phyloP scores from a whole-genome alignment of 2,113 vertebrate species.

The Tachysurus fulvidraco region DNA sequence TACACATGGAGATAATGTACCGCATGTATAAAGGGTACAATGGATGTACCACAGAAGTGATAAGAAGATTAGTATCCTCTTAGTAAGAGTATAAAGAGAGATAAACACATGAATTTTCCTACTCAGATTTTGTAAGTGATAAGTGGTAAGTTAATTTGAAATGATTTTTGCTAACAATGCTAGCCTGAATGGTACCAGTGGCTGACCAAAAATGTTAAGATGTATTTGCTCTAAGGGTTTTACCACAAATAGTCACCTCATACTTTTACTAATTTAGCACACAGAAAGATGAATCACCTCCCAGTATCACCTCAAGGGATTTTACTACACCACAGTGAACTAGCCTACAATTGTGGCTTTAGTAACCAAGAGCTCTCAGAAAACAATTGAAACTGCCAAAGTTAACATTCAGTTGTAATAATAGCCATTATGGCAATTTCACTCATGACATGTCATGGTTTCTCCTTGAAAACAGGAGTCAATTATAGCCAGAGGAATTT shows the following conservation, averaged over 20 bases:
- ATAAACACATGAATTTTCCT: no score
- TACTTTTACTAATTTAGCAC: neutral
- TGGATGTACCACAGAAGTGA: neutral
- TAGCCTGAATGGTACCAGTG: neutral
- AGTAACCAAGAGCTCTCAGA: conserved; percentile 7
- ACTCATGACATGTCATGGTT: neutral
- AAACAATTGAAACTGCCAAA: conserved; percentile 22
- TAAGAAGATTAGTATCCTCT: neutral
- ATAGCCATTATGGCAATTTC: neutral
- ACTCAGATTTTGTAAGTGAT: neutral
- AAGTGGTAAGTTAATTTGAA: neutral
- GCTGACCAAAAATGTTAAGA: neutral
- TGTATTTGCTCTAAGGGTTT: neutral
- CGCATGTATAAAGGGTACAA: neutral
- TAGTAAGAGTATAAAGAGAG: neutral
- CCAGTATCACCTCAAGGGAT: neutral
- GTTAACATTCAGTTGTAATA: conserved; percentile 8
- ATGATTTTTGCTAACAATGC: neutral
- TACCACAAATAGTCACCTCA: conserved; percentile 1
- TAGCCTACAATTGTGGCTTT: conserved; percentile 8
- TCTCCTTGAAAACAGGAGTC: conserved; percentile 4
- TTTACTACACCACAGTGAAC: conserved; percentile 12
- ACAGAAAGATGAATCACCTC: neutral
- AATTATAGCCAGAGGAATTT: neutral
- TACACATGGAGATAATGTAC: neutral